Base-by-base conservation (phyloP, 2,888 invertebrate species). In the Caradrina clavipalpis region DNA sequence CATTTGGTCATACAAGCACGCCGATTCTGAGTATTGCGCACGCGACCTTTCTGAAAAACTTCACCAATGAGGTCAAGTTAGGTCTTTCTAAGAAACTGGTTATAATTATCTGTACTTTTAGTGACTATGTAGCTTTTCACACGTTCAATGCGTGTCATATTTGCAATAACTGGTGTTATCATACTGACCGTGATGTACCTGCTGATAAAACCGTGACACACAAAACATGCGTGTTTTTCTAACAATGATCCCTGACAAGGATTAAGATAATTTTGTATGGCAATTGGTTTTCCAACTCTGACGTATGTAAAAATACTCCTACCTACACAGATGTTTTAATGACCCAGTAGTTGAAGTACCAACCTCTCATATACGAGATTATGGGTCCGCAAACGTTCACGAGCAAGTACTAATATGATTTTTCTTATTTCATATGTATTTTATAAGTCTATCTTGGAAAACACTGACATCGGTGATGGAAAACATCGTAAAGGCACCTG, bases 111-210 rank as follows among this genome's bases (percentile, higher is more conserved):
- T 45, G n/a, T 5, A 26, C 2, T 15, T 54, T 22, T 21, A 8
- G 2, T 31, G n/a, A 19, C 15, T 55, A 19, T 8, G n/a, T 42
- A 45, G 22, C 13, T 47, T 53, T 2, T 0, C 42, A 45, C 15
- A 17, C 42, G 17, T 45, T 45, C 42, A 5, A 3, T 45, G 42
- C 17, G 31, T 60, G 22, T 15, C 15, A 2, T 19, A 11, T 71
- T 51, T 51, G 13, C 4, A 69, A 71, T 69, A 51, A 51, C 19
- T 17, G 21, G 0, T 19, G 22, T 60, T 50, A 69, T 71, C 42
- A 71, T 3, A 7, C 19, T 45, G 7, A 22, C 22, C 13, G 51
- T 45, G 42, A 15, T 45, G 51, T 60, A 22, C 31, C 39, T 39
- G 42, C 42, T 51, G 62, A 72, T 72, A n/a, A 51, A 15, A 3